phyloP scores from a whole-genome alignment of 2,797 vertebrate species.

The Gymnothorax javanicus region DNA sequence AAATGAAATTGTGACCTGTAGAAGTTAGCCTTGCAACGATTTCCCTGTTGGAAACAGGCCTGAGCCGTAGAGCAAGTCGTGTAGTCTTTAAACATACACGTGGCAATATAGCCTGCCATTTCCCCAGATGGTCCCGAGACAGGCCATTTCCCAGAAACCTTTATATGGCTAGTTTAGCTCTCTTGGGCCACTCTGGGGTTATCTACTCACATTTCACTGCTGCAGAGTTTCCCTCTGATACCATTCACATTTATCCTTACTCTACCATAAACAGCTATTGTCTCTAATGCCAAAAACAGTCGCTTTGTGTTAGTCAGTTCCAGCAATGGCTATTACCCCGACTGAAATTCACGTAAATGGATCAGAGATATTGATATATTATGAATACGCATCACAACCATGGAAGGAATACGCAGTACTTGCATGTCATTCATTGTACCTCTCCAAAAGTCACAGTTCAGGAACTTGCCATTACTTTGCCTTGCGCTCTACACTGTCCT shows the following conservation, averaged over 20 bases:
- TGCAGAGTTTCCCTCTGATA: background rate
- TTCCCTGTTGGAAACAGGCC: background rate
- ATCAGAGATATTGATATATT: conserved; percentile 6
- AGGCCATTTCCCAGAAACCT: conserved; percentile 1
- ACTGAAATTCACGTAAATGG: background rate
- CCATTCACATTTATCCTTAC: background rate
- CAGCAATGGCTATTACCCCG: background rate
- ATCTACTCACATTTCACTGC: background rate
- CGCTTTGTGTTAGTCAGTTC: background rate
- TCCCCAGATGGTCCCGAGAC: background rate
- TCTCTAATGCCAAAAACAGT: background rate
- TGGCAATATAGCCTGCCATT: background rate
- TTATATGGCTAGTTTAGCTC: background rate
- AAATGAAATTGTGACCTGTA: background rate
- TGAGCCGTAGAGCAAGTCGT: background rate
- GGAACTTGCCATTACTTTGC: background rate
- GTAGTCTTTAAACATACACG: background rate
- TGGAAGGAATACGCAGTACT: background rate
- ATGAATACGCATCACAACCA: background rate
- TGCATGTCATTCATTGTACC: background rate
- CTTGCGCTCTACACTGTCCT: background rate
- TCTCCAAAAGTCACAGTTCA: background rate
- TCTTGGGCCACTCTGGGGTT: background rate
- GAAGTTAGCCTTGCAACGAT: background rate
- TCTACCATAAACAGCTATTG: background rate